Conservation (phyloP, 2,113 vertebrate genomes). For the Apaloderma vittatum region DNA sequence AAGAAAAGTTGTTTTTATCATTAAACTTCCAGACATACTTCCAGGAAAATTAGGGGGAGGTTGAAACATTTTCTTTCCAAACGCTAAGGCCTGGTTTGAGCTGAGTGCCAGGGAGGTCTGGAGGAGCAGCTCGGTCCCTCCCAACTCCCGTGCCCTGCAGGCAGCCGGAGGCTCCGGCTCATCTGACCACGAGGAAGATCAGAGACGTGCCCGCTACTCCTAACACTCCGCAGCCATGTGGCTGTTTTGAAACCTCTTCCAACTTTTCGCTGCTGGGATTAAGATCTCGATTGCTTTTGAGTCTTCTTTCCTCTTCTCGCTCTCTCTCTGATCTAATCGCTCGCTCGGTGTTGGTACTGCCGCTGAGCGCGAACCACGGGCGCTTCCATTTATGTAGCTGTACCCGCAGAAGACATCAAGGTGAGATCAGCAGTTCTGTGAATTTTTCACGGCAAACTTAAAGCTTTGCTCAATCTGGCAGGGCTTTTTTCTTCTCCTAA, state of each 20-base stretch:
- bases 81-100: not conserved
- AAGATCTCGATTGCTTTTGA: not conserved
- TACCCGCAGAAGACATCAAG: not conserved
- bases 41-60: rapidly evolving
- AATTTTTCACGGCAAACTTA: not conserved
- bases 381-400: not conserved
- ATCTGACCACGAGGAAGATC: rapidly evolving
- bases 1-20: not conserved
- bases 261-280: not conserved
- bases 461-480: not conserved
- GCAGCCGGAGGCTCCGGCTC: not conserved
- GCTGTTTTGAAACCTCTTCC: not conserved
- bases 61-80: not conserved
- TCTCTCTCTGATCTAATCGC: not conserved
- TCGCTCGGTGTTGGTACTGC: rapidly evolving
- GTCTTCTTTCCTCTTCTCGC: not conserved
- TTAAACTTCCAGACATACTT: rapidly evolving
- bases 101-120: not conserved
- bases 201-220: not conserved
- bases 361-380: not conserved
- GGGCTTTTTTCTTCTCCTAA: not conserved
- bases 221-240: rapidly evolving
- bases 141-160: rapidly evolving
- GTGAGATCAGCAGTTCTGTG: not conserved
- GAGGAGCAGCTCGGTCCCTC: not conserved